Evolutionary conservation across 2,888 invertebrate genomes (phyloP).

Genomic region (Digitonthophagus gazella): DNA sequence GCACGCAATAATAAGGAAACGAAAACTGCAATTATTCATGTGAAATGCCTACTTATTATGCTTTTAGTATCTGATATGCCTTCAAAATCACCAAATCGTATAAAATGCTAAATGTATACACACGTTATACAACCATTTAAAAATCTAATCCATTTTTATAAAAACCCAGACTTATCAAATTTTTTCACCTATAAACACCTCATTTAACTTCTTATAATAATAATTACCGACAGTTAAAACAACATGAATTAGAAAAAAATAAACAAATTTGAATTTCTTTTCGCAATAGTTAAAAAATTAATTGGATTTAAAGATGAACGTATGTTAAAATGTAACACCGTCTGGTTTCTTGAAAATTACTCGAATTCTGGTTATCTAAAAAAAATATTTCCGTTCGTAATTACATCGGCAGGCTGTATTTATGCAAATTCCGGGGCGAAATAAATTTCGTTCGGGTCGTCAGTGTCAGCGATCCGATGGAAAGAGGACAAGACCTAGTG

Average conservation of each 20-base stretch:
- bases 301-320: neutral
- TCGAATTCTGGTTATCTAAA: neutral
- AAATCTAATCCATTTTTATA: no score
- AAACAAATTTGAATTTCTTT: no score
- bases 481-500: neutral
- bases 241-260: no score
- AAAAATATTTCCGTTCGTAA: constrained; percentile 6
- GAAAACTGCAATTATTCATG: neutral
- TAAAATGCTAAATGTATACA: neutral
- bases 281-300: constrained; percentile 14
- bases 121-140: neutral
- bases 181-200: no score
- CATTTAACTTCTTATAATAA: no score
- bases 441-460: constrained; percentile 8
- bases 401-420: constrained; percentile 8
- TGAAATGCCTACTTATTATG: neutral
- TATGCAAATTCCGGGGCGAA: constrained; percentile 11
- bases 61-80: neutral
- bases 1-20: neutral
- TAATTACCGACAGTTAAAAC: no score
- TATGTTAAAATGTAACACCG: neutral
- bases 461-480: neutral
- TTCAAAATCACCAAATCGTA: neutral
- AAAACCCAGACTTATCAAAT: no score
- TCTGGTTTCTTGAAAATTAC: neutral